Evolutionary conservation across 2,888 invertebrate genomes (phyloP).

Genomic region (Tenthredo distinguenda): DNA sequence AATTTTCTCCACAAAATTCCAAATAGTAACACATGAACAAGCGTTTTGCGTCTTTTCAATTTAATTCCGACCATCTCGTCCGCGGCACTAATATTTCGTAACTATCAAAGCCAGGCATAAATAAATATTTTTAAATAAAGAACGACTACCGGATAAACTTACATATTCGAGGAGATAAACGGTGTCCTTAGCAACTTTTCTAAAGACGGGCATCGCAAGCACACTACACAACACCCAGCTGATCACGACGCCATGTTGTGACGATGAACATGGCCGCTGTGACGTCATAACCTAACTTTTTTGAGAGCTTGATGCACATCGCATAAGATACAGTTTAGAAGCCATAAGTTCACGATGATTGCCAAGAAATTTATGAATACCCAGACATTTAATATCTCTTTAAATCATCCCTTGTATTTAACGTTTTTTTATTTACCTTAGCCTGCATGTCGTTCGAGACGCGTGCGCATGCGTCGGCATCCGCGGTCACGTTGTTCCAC

Average conservation of each 20-base stretch:
- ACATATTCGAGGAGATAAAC: slow-evolving; percentile 73
- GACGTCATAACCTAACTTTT: slow-evolving; percentile 51
- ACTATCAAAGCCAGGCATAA: not conserved
- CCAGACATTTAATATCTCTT: not conserved
- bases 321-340: not conserved
- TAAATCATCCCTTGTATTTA: not conserved
- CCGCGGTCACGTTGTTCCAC: slow-evolving; percentile 31
- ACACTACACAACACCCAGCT: slow-evolving; percentile 77
- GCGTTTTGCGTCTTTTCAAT: slow-evolving; percentile 67
- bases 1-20: slow-evolving; percentile 53
- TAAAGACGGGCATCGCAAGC: slow-evolving; percentile 75
- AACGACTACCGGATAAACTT: slow-evolving; percentile 66
- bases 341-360: not conserved
- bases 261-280: slow-evolving; percentile 70
- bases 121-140: slow-evolving; percentile 24
- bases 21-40: slow-evolving; percentile 66
- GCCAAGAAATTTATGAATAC: not conserved
- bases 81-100: slow-evolving; percentile 3
- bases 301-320: not conserved
- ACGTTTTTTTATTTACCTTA: not conserved
- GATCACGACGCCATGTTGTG: slow-evolving; percentile 76
- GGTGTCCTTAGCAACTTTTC: slow-evolving; percentile 71
- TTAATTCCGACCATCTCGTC: slow-evolving; percentile 5
- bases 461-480: slow-evolving; percentile 36
- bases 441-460: not conserved